Base-by-base conservation (phyloP, 1,140 invertebrate genomes). In the Leguminivora glycinivorella region DNA sequence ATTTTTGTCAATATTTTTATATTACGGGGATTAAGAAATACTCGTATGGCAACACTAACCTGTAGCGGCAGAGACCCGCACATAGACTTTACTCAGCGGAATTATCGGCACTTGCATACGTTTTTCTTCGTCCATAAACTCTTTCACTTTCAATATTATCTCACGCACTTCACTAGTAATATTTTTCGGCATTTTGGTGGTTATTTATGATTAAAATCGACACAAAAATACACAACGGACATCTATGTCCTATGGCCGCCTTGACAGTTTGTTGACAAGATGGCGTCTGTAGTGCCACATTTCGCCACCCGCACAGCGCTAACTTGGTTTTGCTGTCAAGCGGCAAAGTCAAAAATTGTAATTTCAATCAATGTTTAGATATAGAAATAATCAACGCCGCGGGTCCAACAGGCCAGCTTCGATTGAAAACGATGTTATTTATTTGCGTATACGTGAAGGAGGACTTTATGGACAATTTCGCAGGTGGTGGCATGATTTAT, bases 91-190 rank as follows among this genome's bases (percentile, higher is more conserved):
- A 72, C 85, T 87, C 4, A 91, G 75, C 6, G 88, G 88, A 78
- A 91, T 91, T 75, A 91, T 91, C 10, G 88, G 89, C 58, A 88
- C 86, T 83, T 91, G 87, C 89, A 91, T 91, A 19, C 87, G 81
- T 74, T 91, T 91, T 40, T 91, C 89, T 73, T 89, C 87, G 66
- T 91, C 89, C 89, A 91, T 91, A 77, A 91, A 91, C 60, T 91
- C 89, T 75, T 91, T 91, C 7, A 91, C 89, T 79, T 88, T 88
- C 70, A 91, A 79, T 73, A 91, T 91, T 74, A 91, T 88, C 34
- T 91, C 89, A 47, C 89, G 85, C 22, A 91, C 89, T 79, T 91
- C 89, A 78, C 70, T 88, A n/a, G 87, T 91, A 70, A 91, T 89
- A 75, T 91, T 91, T 79, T 89, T 91, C 69, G 89, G 89, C 87